Conservation (phyloP, 2,797 vertebrate species). For the Ctenopoma multispine region DNA sequence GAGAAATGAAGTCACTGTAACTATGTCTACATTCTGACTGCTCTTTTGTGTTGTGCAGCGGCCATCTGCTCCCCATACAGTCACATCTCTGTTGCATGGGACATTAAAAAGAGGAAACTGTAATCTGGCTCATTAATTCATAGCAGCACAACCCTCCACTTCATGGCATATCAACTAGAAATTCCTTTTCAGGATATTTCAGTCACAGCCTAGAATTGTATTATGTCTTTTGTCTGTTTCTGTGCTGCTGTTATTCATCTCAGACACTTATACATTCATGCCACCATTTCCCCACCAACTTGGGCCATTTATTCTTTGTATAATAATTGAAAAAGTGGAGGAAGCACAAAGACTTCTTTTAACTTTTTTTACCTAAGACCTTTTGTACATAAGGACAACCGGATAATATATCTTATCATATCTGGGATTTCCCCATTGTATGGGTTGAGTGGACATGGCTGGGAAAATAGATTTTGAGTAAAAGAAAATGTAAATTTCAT, state of each 20-base stretch:
- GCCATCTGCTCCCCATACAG: slow-evolving; percentile 81
- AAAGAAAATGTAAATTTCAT: slow-evolving; percentile 25
- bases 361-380: slow-evolving; percentile 49
- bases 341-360: slow-evolving; percentile 66
- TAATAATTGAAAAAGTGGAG: too few species aligned
- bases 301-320: slow-evolving; percentile 54
- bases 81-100: slow-evolving; percentile 71
- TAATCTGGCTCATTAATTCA: slow-evolving; percentile 77
- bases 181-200: slow-evolving; percentile 69
- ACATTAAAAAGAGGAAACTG: slow-evolving; percentile 56
- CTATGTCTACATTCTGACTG: slow-evolving; percentile 71
- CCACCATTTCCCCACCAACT: slow-evolving; percentile 49
- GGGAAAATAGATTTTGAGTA: slow-evolving; percentile 23
- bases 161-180: slow-evolving; percentile 64
- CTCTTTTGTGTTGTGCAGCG: slow-evolving; percentile 71
- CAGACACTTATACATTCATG: slow-evolving; percentile 54
- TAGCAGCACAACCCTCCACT: slow-evolving; percentile 62
- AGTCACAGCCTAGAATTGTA: slow-evolving; percentile 62
- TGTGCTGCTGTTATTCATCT: slow-evolving; percentile 67
- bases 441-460: slow-evolving; percentile 30
- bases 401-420: slow-evolving; percentile 46
- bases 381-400: slow-evolving; percentile 32
- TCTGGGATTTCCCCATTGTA: slow-evolving; percentile 59
- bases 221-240: slow-evolving; percentile 77
- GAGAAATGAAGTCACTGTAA: slow-evolving; percentile 77